These are phyloP conservation scores for Macrotrachela quadricornifera DNA, from an alignment of 1,140 invertebrate species.

Conservation along the genomic window DNA sequence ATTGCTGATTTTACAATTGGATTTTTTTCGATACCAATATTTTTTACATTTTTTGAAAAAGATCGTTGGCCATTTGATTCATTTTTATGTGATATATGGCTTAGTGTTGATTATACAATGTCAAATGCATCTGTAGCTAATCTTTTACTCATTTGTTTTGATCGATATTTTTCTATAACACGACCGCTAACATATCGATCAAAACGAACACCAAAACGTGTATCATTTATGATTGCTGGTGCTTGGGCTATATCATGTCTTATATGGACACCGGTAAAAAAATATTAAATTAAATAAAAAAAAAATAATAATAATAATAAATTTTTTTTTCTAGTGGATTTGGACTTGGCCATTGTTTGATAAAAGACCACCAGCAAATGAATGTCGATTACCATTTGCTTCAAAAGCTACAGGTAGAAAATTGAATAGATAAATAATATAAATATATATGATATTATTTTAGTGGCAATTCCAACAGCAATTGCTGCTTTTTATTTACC, in stretches of 20 bases:
- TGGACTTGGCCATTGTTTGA: too few species aligned
- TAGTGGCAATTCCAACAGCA: constrained; percentile 38
- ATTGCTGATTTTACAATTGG: constrained; percentile 9
- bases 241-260: constrained; percentile 33
- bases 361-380: too few species aligned
- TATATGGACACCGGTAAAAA: constrained; percentile 70
- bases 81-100: constrained; percentile 25
- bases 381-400: too few species aligned
- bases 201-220: constrained; percentile 68
- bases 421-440: too few species aligned
- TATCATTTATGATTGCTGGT: constrained; percentile 69
- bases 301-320: too few species aligned
- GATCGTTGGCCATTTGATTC: constrained; percentile 26
- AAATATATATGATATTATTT: too few species aligned
- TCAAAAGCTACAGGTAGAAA: too few species aligned
- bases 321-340: too few species aligned
- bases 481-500: constrained; percentile 92
- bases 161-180: constrained; percentile 53
- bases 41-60: constrained; percentile 24
- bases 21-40: constrained; percentile 11
- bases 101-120: constrained; percentile 58
- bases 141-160: constrained; percentile 18
- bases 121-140: constrained; percentile 31
- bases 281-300: too few species aligned
- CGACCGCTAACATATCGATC: constrained; percentile 85